These are phyloP conservation scores for Drosophila busckii DNA, from an alignment of 1,140 invertebrate genomes.

Conservation along the genomic window DNA sequence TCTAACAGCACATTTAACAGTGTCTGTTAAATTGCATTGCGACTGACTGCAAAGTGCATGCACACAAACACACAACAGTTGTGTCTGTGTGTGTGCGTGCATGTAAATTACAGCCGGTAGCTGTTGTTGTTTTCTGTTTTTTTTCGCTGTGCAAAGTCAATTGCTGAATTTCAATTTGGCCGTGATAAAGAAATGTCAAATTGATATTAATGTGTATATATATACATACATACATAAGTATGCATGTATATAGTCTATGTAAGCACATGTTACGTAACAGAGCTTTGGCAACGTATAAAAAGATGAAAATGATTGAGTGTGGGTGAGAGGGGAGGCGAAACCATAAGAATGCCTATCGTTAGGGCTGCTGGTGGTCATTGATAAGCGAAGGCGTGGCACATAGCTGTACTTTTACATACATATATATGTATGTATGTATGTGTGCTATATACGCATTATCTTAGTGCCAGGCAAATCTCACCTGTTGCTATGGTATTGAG, in stretches of 20 bases:
- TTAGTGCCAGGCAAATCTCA: slow-evolving; percentile 26
- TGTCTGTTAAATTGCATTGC: too few species aligned
- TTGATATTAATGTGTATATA: too few species aligned
- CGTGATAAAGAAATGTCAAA: slow-evolving; percentile 13
- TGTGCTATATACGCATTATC: slow-evolving; percentile 14
- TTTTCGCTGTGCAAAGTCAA: too few species aligned
- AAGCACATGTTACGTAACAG: slow-evolving; percentile 63
- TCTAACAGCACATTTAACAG: too few species aligned
- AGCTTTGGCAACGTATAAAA: slow-evolving; percentile 11
- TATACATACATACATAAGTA: too few species aligned
- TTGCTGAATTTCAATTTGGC: too few species aligned
- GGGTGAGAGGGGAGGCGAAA: slow-evolving; percentile 6
- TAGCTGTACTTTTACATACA: background rate
- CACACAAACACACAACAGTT: too few species aligned
- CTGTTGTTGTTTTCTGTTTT: too few species aligned
- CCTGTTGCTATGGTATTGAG: slow-evolving; percentile 10
- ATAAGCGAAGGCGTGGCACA: slow-evolving; percentile 48
- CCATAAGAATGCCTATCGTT: slow-evolving; percentile 20
- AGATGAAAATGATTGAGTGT: background rate
- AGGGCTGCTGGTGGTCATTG: slow-evolving; percentile 30
- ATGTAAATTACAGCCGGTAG: too few species aligned
- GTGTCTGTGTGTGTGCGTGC: background rate
- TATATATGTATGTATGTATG: background rate
- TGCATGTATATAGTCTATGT: too few species aligned
- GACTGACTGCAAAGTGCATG: too few species aligned